Base-by-base conservation (phyloP, 2,888 invertebrate genomes). In the Odontomyia ornata region DNA sequence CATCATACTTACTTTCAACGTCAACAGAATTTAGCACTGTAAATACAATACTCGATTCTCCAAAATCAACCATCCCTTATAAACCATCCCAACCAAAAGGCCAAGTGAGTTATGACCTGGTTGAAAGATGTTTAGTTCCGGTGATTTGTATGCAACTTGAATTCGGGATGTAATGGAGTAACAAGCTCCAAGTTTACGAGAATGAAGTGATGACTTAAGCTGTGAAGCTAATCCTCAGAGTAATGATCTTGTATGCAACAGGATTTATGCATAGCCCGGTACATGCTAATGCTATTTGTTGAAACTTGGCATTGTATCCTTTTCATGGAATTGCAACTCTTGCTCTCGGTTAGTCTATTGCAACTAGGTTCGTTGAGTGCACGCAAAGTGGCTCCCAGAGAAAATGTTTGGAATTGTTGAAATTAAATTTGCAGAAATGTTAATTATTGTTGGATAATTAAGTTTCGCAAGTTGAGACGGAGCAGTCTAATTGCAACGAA, bases 121-220 rank as follows among this genome's bases (percentile, higher is more conserved):
- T 18, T 2, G 28, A 28, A 64, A 64, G 30, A 28, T 30, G 30
- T 18, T 64, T 28, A 28, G 15, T 64, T 27, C 30, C 28, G 30
- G 30, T 64, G 64, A 64, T 64, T 64, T 64, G 64, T 64, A 64
- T 64, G 64, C 64, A 64, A 28, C 28, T 28, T 64, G 30, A 9
- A 28, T 13, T 18, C 64, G 15, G 30, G 30, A 64, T 64, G 30
- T 5, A 64, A 64, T 23, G 0, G 13, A 28, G 64, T 28, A 64
- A 64, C 64, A 64, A 64, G 64, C 30, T 64, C 15, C 64, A 15
- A 23, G 36, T 36, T 36, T 36, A 36, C 36, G 36, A 36, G 64
- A n/a, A 64, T n/a, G 64, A 64, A 28, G 64, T 64, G 64, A 64
- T 64, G 64, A 64, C 28, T 64, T 64, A 64, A 64, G 30, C 64